phyloP scores from a whole-genome alignment of 2,888 invertebrate genomes.

The Drosophila picticornis region DNA sequence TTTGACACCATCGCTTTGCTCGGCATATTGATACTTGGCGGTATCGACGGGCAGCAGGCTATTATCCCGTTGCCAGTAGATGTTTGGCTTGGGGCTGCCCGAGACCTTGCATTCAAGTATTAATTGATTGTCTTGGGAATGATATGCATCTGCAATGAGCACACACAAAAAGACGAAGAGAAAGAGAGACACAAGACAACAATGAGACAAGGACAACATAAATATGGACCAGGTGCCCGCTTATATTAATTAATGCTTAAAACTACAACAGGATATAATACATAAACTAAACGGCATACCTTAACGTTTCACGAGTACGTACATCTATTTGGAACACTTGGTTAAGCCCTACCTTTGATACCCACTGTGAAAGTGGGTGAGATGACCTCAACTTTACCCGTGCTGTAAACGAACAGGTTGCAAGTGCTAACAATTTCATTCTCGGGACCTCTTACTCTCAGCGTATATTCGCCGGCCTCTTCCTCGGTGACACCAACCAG shows the following conservation, averaged over 20 bases:
- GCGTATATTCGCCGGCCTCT: constrained; percentile 92
- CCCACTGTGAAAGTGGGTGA: constrained; percentile 91
- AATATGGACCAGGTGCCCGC: background rate
- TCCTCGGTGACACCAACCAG: constrained; percentile 88
- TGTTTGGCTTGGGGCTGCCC: constrained; percentile 90
- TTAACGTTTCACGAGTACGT: constrained; percentile 52
- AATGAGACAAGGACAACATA: constrained; percentile 50
- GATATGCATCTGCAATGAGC: constrained; percentile 88
- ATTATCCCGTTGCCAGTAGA: constrained; percentile 89
- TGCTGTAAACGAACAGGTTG: constrained; percentile 86
- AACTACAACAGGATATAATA: constrained; percentile 1
- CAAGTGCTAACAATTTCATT: constrained; percentile 90
- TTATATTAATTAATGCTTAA: constrained; percentile 23
- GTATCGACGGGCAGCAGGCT: constrained; percentile 87
- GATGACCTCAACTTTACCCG: constrained; percentile 86
- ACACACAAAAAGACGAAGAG: constrained; percentile 30
- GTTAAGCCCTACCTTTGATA: constrained; percentile 88
- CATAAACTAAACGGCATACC: constrained; percentile 30
- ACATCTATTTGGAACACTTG: constrained; percentile 16
- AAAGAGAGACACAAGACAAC: constrained; percentile 26
- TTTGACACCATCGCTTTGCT: constrained; percentile 89
- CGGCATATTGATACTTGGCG: constrained; percentile 87
- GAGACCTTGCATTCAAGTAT: constrained; percentile 91
- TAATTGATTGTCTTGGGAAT: constrained; percentile 89
- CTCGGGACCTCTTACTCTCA: constrained; percentile 90